phyloP scores from a whole-genome alignment of 2,888 invertebrate genomes.

The Lypha dubia region DNA sequence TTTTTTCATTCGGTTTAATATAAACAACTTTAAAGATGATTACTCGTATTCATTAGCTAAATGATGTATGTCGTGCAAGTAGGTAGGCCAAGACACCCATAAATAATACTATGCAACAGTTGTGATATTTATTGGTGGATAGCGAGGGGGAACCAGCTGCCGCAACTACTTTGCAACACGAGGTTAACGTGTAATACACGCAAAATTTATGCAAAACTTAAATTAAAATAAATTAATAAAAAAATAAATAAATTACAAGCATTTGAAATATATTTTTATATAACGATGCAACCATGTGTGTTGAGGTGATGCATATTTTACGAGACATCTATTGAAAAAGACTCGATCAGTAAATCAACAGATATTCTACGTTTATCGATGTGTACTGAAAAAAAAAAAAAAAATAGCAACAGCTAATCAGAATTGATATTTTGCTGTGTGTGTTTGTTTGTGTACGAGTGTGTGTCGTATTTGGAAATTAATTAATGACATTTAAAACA shows the following conservation, averaged over 20 bases:
- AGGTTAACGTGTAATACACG: conserved; percentile 72
- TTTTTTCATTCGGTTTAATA: conserved; percentile 14
- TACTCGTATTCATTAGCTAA: conserved; percentile 70
- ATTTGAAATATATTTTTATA: conserved; percentile 55
- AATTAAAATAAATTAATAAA: conserved; percentile 44
- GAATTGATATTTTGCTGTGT: conserved; percentile 1
- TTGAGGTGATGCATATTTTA: conserved; percentile 45
- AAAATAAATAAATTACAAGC: conserved; percentile 42
- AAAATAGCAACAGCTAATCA: conserved; percentile 9
- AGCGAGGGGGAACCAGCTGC: neutral
- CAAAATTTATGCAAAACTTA: conserved; percentile 71
- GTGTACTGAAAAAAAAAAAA: too few relatives aligned
- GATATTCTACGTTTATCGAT: conserved; percentile 24
- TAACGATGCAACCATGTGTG: conserved; percentile 56
- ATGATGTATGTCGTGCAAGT: conserved; percentile 71
- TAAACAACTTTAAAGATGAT: conserved; percentile 64
- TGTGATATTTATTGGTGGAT: conserved; percentile 35
- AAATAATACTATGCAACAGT: conserved; percentile 63
- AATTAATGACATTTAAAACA: conserved; percentile 66
- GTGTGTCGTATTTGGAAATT: conserved; percentile 51
- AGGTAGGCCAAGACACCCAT: conserved; percentile 70
- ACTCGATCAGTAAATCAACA: conserved; percentile 47
- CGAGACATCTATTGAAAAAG: conserved; percentile 37
- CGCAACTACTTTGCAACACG: conserved; percentile 65
- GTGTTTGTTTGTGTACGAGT: neutral